A percentile compares a stretch with the other conserved stretches of the same genome.
Evolutionary conservation across 2,113 vertebrate genomes (phyloP).

Genomic region (Thalassoma bifasciatum): DNA sequence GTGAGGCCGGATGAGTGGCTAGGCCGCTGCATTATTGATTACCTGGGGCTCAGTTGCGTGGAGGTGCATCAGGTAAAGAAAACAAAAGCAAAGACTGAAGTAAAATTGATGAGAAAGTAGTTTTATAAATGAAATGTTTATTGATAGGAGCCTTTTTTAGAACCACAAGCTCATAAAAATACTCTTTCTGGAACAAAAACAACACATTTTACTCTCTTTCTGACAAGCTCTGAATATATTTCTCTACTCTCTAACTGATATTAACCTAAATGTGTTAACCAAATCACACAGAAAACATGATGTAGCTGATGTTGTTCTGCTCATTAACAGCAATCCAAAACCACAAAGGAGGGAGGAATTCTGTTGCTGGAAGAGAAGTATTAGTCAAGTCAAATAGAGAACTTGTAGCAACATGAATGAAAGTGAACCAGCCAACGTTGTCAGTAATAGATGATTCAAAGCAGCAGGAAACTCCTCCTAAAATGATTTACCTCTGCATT

Average conservation of each 20-base stretch:
- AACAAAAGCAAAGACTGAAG: not conserved
- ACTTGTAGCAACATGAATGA: not conserved
- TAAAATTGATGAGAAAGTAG: no score
- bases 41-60: slow-evolving; percentile 90
- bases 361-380: not conserved
- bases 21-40: slow-evolving; percentile 97
- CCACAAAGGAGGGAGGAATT: not conserved
- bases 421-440: not conserved
- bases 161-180: no score
- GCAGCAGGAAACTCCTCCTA: not conserved
- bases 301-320: no score
- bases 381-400: not conserved
- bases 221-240: no score
- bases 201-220: no score
- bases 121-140: no score
- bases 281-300: no score
- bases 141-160: no score
- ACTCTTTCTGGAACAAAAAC: no score
- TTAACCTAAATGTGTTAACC: no score
- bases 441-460: not conserved
- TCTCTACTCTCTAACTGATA: no score
- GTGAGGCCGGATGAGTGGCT: slow-evolving; percentile 97
- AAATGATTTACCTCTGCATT: no score
- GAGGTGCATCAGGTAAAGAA: slow-evolving; percentile 90
- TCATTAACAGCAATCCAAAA: not conserved